phyloP scores from a whole-genome alignment of 2,888 invertebrate genomes.

The Lycocerus yunnanus region DNA sequence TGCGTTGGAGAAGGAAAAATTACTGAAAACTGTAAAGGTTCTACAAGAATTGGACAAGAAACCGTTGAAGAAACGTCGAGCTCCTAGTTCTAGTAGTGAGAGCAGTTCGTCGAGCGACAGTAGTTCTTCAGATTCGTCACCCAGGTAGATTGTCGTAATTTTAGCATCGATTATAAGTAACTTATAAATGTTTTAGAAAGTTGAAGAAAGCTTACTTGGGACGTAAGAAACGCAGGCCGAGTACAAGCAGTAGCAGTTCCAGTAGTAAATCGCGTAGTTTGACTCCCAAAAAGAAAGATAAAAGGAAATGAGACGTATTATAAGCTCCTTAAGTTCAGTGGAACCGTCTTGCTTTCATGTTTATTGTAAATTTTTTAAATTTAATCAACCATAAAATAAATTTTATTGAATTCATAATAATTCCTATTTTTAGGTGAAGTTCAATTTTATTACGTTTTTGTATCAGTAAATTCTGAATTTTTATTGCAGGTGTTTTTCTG shows the following conservation, averaged over 20 bases:
- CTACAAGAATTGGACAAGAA: constrained; percentile 51
- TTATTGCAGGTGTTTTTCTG: not conserved
- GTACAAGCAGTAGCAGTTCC: constrained; percentile 35
- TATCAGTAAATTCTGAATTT: not conserved
- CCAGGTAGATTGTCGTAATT: constrained; percentile 10
- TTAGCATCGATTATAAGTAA: not conserved
- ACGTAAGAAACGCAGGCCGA: constrained; percentile 28
- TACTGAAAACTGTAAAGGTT: constrained; percentile 53
- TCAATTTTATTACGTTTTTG: not conserved
- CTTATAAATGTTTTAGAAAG: constrained; percentile 5
- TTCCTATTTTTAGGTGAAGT: not conserved
- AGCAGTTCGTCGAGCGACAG: constrained; percentile 43
- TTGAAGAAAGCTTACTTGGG: constrained; percentile 17
- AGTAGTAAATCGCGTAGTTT: constrained; percentile 28
- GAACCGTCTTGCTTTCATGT: not conserved
- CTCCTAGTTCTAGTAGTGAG: constrained; percentile 35
- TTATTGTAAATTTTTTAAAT: not conserved
- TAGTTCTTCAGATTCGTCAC: constrained; percentile 41
- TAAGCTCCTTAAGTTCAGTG: not conserved
- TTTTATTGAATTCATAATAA: not conserved
- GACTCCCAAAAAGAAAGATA: constrained; percentile 33
- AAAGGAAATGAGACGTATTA: constrained; percentile 5
- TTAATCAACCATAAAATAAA: not conserved
- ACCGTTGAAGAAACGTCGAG: constrained; percentile 32
- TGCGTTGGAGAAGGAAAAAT: constrained; percentile 54